Evolutionary conservation across 92 coral and sea anemone genomes (phyloP).

Genomic region (Zoanthus solanderi): DNA sequence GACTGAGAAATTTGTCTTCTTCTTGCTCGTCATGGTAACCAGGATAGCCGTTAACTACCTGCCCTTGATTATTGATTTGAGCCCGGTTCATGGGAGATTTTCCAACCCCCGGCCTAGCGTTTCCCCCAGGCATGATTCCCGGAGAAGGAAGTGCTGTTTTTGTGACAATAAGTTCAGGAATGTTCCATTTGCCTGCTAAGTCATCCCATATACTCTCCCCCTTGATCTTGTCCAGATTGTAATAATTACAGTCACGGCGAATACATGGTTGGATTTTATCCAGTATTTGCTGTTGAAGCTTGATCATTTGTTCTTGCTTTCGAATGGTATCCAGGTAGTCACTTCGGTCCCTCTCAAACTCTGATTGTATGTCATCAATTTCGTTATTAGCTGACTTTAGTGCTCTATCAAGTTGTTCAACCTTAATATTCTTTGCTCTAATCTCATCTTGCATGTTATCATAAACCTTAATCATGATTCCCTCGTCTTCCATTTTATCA

Average conservation of each 20-base stretch:
- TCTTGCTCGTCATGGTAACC: constrained; percentile 72
- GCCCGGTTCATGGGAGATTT: constrained; percentile 84
- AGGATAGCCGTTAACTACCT: constrained; percentile 76
- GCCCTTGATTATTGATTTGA: constrained; percentile 79
- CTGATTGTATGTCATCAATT: constrained; percentile 84
- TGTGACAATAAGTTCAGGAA: constrained; percentile 88
- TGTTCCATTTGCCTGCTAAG: constrained; percentile 78
- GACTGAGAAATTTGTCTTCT: constrained; percentile 90
- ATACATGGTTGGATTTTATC: constrained; percentile 98
- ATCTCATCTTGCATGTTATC: constrained; percentile 95
- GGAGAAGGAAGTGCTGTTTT: constrained; percentile 95
- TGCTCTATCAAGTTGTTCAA: constrained; percentile 75
- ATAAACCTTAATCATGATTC: constrained; percentile 94
- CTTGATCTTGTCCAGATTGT: constrained; percentile 84
- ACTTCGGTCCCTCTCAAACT: constrained; percentile 87
- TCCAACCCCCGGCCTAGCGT: constrained; percentile 57
- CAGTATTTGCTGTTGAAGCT: constrained; percentile 87
- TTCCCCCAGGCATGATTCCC: constrained; percentile 81
- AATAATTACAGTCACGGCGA: constrained; percentile 94
- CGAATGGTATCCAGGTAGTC: constrained; percentile 92
- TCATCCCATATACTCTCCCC: constrained; percentile 92
- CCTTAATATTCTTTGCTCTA: constrained; percentile 71
- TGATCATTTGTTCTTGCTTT: constrained; percentile 86
- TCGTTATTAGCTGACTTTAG: constrained; percentile 74
- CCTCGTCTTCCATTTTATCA: constrained; percentile 90